These are phyloP conservation scores for Acipenser transmontanus DNA, from an alignment of 2,797 vertebrate genomes.

Conservation along the genomic window DNA sequence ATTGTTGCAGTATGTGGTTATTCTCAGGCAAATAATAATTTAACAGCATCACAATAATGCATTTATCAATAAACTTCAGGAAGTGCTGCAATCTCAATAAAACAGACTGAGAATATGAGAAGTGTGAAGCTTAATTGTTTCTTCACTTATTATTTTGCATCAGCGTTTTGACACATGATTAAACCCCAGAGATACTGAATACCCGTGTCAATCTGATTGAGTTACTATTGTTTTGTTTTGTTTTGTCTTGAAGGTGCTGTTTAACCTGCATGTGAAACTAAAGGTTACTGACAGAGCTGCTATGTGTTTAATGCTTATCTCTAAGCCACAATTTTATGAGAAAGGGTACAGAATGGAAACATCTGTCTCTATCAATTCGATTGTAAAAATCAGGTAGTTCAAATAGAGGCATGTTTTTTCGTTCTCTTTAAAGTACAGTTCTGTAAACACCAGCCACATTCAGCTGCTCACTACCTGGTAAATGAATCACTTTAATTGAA, in stretches of 20 bases:
- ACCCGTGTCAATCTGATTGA: no score
- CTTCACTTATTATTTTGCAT: no score
- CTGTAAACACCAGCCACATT: constrained; percentile 61
- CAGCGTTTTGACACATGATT: no score
- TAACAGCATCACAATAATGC: background rate
- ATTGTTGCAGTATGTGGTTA: no score
- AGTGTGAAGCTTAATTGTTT: no score
- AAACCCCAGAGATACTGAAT: no score
- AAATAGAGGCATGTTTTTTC: constrained; percentile 71
- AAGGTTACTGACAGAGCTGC: constrained; percentile 14
- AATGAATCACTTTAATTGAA: constrained; percentile 89
- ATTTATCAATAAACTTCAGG: background rate
- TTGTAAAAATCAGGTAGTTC: constrained; percentile 74
- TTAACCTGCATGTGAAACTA: constrained; percentile 1
- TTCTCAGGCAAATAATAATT: no score
- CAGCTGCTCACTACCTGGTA: constrained; percentile 57
- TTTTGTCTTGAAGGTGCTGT: background rate
- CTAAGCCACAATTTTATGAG: constrained; percentile 34
- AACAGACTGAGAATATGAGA: no score
- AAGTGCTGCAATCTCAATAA: background rate
- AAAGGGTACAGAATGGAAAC: constrained; percentile 58
- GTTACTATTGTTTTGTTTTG: background rate
- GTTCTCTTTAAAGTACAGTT: constrained; percentile 55
- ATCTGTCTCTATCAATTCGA: constrained; percentile 68
- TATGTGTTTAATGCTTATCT: constrained; percentile 34